Evolutionary conservation across 2,797 vertebrate genomes (phyloP), one percentile per base, ranked within the genome.

Genomic region (Sebastolobus altivelis): DNA sequence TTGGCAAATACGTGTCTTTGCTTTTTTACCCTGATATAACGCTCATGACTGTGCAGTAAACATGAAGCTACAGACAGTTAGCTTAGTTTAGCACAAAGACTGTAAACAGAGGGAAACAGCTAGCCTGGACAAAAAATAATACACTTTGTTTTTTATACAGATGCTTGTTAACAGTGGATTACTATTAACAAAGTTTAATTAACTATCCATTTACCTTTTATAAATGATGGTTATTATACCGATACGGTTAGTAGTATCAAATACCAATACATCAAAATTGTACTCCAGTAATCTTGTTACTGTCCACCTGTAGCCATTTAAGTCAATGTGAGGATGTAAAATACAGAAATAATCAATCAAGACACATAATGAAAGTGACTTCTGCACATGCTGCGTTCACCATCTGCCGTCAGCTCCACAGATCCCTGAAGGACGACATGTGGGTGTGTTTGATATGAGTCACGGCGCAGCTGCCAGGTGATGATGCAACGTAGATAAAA

Each of bases 331-430:
- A 46, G 14, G 4, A 62, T 3, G 25, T 29, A 25, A 59, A 6
- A 31, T 31, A 20, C 25, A 46, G 55, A 79, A 49, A 76, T 62
- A 14, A 69, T 79, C 29, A 38, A 37, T 76, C 55, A 55, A 29
- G 27, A 77, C 13, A 29, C 69, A 27, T 49, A 37, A 78, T 56
- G 27, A 73, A 83, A n/a, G 31, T 43, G 33, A 63, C 52, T 74
- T 43, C 49, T 49, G 35, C 46, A 40, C 52, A 72, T n/a, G 37
- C 72, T 65, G 72, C 1, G 37, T 58, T 68, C 37, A 65, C 78
- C 78, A 76, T 88, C 86, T 89, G 87, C 65, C 61, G 63, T 40
- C 65, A 75, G 74, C 61, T 83, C 59, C 72, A 82, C 43, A 76
- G 52, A 38, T 60, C 72, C 62, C 67, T 31, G 78, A 69, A 74